Evolutionary conservation across 2,113 vertebrate species (phyloP).

Genomic region (Nipponia nippon): DNA sequence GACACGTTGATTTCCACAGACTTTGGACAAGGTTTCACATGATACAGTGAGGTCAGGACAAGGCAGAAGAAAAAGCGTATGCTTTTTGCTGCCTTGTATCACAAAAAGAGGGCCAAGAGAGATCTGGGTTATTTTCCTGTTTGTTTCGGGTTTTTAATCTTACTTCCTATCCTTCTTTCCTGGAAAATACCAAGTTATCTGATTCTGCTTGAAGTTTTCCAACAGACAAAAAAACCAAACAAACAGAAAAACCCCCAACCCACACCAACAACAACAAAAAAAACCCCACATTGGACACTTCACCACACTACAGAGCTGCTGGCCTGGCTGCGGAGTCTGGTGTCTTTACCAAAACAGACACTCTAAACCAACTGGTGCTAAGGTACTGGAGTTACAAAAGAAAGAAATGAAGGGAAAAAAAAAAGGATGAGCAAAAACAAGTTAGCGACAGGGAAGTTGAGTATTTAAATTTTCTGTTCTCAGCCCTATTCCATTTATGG

Average conservation of each 20-base stretch:
- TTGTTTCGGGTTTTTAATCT: not conserved
- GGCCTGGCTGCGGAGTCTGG: not conserved
- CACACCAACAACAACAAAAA: not conserved
- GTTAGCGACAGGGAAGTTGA: not conserved
- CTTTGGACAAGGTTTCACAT: not conserved
- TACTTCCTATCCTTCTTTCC: not conserved
- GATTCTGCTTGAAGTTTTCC: not conserved
- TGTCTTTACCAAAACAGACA: not conserved
- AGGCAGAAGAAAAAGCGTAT: not conserved
- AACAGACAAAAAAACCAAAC: not conserved
- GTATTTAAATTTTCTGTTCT: not conserved
- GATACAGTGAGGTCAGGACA: not conserved
- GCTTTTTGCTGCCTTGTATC: not conserved
- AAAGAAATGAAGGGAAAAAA: not conserved
- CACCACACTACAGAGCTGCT: not conserved
- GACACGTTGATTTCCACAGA: rapidly evolving
- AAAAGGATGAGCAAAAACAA: not conserved
- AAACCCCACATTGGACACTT: not conserved
- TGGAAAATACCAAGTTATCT: not conserved
- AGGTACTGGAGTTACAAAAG: not conserved
- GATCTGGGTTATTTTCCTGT: not conserved
- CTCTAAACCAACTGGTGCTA: not conserved
- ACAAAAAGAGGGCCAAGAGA: not conserved
- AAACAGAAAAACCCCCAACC: not conserved
- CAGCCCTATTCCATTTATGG: not conserved